Evolutionary conservation across 2,113 vertebrate genomes (phyloP), one percentile per base, ranked within the genome.

Genomic region (Nettapus auritus): DNA sequence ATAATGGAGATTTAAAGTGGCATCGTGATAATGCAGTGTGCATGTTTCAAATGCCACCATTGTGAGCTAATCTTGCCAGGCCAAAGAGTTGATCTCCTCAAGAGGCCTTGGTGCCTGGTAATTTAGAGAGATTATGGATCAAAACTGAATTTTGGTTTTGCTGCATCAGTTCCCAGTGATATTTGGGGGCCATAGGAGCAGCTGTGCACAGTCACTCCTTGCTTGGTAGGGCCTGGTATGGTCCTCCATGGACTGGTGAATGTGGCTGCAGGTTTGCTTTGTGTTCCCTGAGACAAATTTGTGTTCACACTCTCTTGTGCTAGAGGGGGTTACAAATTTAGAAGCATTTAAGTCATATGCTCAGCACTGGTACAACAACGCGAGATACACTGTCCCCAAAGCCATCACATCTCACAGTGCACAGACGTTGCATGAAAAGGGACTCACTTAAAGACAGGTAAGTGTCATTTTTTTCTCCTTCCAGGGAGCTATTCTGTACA

Each of bases 391-490:
- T 4, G 87, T 8, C 44, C 73, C 66, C 55, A 91, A 74, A 94
- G 59, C 44, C 66, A 64, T 70, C 59, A 16, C 75, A 52, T 55
- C 77, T 86, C 56, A 26, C 12, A 5, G 59, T 6, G 15, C 66
- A 48, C 59, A 82, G 93, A 70, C 0, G 0, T 44, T 83, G 67
- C 34, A 34, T 66, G 64, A 89, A 63, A 80, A 95, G n/a, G 31
- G 31, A 73, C 53, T 84, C 8, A 1, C 60, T 64, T 62, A 50
- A 89, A 78, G 78, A 48, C 63, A 96, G 96, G 96, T 97, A 92
- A 97, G 97, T 89, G 78, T 13, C 15, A 59, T 26, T 74, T 97
- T 92, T 92, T 82, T 68, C 50, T 95, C 68, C 70, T 96, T 63
- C 70, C n/a, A 76, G 83, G 86, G 75, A 95, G 77, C 60, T 84